Base-by-base conservation (phyloP, 2,888 invertebrate species). In the Apocheima hispidaria region DNA sequence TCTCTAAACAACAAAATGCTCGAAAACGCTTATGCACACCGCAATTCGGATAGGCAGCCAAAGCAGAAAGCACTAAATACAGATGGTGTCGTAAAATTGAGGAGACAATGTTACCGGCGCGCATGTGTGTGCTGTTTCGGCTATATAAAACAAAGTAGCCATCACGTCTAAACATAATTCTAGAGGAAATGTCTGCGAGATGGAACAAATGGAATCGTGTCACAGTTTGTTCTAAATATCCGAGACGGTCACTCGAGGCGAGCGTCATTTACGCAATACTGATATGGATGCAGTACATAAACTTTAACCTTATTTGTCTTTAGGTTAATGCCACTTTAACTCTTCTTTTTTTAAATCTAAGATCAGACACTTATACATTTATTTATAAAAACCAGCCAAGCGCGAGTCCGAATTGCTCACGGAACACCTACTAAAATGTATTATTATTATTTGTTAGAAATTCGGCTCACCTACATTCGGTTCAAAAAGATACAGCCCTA, bases 191-290 rank as follows among this genome's bases (percentile, higher is more conserved):
- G 69, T 66, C 67, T 60, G 72, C 72, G 75, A 73, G 74, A 81
- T 79, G 75, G 82, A 81, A 84, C 74, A 76, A 81, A 83, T 82
- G 78, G 75, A 82, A 79, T 77, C 79, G 74, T 79, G 79, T 79
- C 78, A 78, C 73, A 77, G 74, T 80, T 79, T 73, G 81, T 81
- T 77, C 79, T 79, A 78, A 77, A 84, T 79, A 73, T 73, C 73
- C 68, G 76, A 77, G 76, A 66, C 68, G 63, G 72, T 76, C 75
- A 80, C 70, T 70, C 66, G 68, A 68, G 72, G 66, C 68, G 67
- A 74, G 72, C 75, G 76, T 79, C 81, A 49, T 62, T 53, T 62
- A 57, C 61, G 56, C 61, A 62, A 62, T 36, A 48, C 61, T 41
- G 2, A 2, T 41, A 26, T 53, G 33, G 16, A 43, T 2, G 35